Conservation (phyloP, 2,888 invertebrate species). For the Sesia apiformis region DNA sequence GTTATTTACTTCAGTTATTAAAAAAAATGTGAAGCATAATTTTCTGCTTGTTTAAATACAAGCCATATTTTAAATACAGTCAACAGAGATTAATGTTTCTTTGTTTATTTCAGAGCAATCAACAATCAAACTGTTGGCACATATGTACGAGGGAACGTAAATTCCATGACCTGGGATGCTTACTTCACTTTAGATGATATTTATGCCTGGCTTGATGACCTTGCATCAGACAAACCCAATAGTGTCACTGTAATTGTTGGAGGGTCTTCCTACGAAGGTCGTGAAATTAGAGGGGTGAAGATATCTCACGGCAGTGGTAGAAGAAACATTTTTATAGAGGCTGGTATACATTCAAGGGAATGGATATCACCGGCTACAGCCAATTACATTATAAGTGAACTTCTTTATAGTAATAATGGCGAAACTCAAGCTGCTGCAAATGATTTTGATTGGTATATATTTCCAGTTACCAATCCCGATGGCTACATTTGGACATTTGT, state of each 20-base stretch:
- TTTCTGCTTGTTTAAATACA: too few relatives aligned
- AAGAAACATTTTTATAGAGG: slow-evolving; percentile 50
- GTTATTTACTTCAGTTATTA: too few relatives aligned
- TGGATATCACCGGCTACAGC: slow-evolving; percentile 81
- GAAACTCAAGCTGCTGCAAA: slow-evolving; percentile 59
- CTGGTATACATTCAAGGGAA: slow-evolving; percentile 83
- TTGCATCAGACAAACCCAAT: slow-evolving; percentile 55
- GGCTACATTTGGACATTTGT: slow-evolving; percentile 82
- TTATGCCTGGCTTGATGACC: slow-evolving; percentile 71
- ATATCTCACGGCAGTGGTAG: slow-evolving; percentile 47
- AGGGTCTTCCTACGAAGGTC: slow-evolving; percentile 61
- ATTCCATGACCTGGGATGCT: slow-evolving; percentile 68
- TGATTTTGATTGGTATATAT: slow-evolving; percentile 82
- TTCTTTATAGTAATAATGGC: slow-evolving; percentile 68
- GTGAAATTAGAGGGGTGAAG: slow-evolving; percentile 62
- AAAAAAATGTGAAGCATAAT: too few relatives aligned
- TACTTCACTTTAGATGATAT: slow-evolving; percentile 78
- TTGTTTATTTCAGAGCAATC: slow-evolving; percentile 51
- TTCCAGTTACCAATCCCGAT: slow-evolving; percentile 85
- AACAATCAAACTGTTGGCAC: slow-evolving; percentile 53
- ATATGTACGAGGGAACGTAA: slow-evolving; percentile 29
- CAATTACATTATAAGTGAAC: slow-evolving; percentile 75
- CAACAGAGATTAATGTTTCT: not conserved
- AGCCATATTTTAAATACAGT: too few relatives aligned
- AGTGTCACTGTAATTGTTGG: slow-evolving; percentile 47